phyloP scores from a whole-genome alignment of 2,797 vertebrate genomes.

The Phataginus tetradactyla region DNA sequence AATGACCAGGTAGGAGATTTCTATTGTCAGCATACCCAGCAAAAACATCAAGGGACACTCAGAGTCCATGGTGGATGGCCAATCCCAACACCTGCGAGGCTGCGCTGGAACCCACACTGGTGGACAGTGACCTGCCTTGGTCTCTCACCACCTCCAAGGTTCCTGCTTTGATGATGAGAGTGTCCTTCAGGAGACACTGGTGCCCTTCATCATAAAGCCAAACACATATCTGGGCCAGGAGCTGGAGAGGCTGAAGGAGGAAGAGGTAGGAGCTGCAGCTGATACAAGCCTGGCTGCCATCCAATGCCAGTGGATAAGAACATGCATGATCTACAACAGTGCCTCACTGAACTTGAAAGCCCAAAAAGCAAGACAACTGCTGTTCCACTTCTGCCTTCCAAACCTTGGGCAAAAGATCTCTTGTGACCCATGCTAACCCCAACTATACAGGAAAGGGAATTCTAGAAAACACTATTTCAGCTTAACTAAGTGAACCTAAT shows the following conservation, averaged over 20 bases:
- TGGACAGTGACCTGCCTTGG: not conserved
- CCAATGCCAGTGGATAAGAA: not conserved
- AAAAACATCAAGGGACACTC: accelerated
- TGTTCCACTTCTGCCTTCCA: not conserved
- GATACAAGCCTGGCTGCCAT: too few species aligned
- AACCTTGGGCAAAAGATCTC: not conserved
- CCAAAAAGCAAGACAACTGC: not conserved
- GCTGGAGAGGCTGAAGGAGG: not conserved
- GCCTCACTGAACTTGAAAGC: not conserved
- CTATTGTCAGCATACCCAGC: not conserved
- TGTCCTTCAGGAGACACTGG: not conserved
- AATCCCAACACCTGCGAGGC: not conserved
- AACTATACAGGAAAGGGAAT: not conserved
- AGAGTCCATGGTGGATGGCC: too few species aligned
- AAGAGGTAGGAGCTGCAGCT: not conserved
- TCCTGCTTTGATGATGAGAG: not conserved
- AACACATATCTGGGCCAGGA: not conserved
- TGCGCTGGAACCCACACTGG: not conserved
- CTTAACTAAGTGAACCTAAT: not conserved
- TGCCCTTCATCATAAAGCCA: not conserved
- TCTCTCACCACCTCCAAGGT: not conserved
- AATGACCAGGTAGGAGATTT: not conserved
- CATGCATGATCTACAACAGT: accelerated
- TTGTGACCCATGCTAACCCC: not conserved
- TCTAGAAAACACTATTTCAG: not conserved